These are phyloP conservation scores for Tyria jacobaeae DNA, from an alignment of 2,888 invertebrate genomes.

Conservation along the genomic window DNA sequence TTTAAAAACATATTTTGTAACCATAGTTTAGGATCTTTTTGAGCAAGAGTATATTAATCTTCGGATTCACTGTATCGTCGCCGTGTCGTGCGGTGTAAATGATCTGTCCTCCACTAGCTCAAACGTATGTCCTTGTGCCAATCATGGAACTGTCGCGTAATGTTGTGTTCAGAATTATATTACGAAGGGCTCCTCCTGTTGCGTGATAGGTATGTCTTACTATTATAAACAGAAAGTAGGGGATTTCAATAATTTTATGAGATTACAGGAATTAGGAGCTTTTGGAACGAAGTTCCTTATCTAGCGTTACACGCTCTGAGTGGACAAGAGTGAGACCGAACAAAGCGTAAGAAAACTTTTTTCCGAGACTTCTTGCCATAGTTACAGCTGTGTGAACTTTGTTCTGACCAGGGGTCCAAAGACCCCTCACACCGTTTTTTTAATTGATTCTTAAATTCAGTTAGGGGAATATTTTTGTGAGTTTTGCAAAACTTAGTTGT, in stretches of 20 bases:
- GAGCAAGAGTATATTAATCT: too few species aligned
- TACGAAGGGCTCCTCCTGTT: slow-evolving; percentile 43
- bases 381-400: too few species aligned
- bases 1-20: too few species aligned
- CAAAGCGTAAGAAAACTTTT: too few species aligned
- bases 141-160: slow-evolving; percentile 38
- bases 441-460: slow-evolving; percentile 8
- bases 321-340: too few species aligned
- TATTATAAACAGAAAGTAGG: slow-evolving; percentile 28
- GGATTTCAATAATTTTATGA: slow-evolving; percentile 15
- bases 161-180: slow-evolving; percentile 43
- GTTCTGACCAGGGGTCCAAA: too few species aligned
- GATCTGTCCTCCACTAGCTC: slow-evolving; percentile 23
- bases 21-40: too few species aligned
- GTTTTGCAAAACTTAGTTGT: too few species aligned
- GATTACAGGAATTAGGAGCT: slow-evolving; percentile 3
- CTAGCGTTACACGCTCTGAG: too few species aligned
- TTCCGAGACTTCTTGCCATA: too few species aligned
- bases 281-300: too few species aligned
- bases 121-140: slow-evolving; percentile 39
- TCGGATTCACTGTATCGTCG: slow-evolving; percentile 8
- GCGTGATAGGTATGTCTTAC: slow-evolving; percentile 39
- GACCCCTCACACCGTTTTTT: too few species aligned
- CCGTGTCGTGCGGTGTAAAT: slow-evolving; percentile 11
- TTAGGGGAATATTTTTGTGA: background rate